Conservation (phyloP, 2,888 invertebrate genomes). For the Aleiodes alternator region DNA sequence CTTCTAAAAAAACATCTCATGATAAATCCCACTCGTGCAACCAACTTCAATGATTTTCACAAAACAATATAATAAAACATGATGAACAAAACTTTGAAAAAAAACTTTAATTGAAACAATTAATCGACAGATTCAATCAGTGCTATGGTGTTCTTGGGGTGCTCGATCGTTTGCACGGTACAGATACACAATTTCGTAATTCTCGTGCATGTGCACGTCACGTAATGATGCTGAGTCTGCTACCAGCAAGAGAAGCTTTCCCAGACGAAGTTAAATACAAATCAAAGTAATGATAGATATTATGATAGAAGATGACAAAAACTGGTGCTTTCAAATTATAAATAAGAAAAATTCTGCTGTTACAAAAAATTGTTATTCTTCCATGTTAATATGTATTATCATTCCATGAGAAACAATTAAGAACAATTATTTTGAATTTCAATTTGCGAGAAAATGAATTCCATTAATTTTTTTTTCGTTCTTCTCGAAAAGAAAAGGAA, state of each 20-base stretch:
- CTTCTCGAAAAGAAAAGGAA: no score
- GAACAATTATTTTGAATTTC: no score
- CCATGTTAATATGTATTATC: neutral
- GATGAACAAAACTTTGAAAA: no score
- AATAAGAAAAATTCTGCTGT: slow-evolving; percentile 5
- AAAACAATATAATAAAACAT: neutral
- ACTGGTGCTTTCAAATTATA: slow-evolving; percentile 5
- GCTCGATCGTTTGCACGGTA: slow-evolving; percentile 88
- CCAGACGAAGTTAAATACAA: slow-evolving; percentile 78
- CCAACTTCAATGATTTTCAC: no score
- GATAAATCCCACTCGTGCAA: neutral
- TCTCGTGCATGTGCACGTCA: slow-evolving; percentile 84
- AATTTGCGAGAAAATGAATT: no score
- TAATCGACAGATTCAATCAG: slow-evolving; percentile 83
- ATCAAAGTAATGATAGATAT: slow-evolving; percentile 62
- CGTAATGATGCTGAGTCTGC: slow-evolving; percentile 82
- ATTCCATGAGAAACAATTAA: no score
- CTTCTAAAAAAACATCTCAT: no score
- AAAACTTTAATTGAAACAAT: neutral
- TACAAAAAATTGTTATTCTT: slow-evolving; percentile 5
- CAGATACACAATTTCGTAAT: slow-evolving; percentile 85
- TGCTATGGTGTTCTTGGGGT: slow-evolving; percentile 90
- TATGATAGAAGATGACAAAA: slow-evolving; percentile 13
- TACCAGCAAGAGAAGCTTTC: slow-evolving; percentile 82
- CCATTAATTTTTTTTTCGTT: no score